phyloP scores from a whole-genome alignment of 2,888 invertebrate species.

The Brachypalpus laphriformis region DNA sequence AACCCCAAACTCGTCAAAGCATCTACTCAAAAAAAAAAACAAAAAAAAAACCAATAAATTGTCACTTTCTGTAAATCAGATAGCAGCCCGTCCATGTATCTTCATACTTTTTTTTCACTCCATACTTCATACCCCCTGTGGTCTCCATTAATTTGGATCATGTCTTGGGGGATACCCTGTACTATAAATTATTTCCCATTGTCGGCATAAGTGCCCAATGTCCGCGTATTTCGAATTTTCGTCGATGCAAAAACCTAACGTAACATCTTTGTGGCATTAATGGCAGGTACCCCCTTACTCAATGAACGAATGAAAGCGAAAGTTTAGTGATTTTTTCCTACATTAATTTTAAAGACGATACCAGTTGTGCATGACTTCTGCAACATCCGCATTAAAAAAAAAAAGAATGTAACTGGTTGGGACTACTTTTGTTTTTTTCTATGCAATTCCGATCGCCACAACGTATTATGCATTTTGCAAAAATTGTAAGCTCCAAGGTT shows the following conservation, averaged over 20 bases:
- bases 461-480: constrained; percentile 40
- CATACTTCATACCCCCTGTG: neutral
- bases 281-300: constrained; percentile 20
- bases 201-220: constrained; percentile 22
- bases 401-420: constrained; percentile 59
- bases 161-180: neutral
- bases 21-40: neutral
- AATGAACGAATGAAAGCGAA: constrained; percentile 60
- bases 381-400: constrained; percentile 65
- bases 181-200: constrained; percentile 24
- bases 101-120: neutral
- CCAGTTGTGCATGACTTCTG: constrained; percentile 68
- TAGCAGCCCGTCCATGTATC: neutral
- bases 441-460: constrained; percentile 44
- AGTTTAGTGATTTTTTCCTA: constrained; percentile 56
- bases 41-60: neutral
- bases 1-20: neutral
- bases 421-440: constrained; percentile 32
- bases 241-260: constrained; percentile 41
- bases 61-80: neutral
- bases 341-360: constrained; percentile 66
- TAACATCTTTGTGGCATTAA: constrained; percentile 59
- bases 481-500: constrained; percentile 35
- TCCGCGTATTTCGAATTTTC: constrained; percentile 50
- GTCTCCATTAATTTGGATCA: constrained; percentile 8